A percentile compares a stretch with the other conserved stretches of the same genome.
Evolutionary conservation across 2,888 invertebrate species (phyloP).

Genomic region (Creontiades dilutus): DNA sequence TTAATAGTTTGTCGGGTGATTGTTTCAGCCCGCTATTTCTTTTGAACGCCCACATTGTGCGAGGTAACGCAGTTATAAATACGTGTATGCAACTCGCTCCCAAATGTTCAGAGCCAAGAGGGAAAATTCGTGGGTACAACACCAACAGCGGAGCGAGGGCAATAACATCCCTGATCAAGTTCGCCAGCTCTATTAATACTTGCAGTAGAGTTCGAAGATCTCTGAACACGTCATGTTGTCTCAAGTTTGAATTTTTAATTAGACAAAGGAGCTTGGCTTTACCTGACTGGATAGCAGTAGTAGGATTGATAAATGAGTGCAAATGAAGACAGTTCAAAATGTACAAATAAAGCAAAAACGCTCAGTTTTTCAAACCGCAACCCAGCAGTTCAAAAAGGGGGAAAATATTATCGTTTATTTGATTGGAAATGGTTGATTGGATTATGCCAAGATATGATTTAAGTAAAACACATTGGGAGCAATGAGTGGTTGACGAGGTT

Average conservation of each 20-base stretch:
- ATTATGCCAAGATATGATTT: no score
- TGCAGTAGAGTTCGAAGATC: background rate
- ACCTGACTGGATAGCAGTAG: no score
- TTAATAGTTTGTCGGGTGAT: background rate
- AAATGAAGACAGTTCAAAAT: no score
- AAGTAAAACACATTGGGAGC: no score
- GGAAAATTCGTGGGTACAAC: background rate
- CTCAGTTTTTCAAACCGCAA: no score
- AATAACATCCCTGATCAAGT: constrained; percentile 6
- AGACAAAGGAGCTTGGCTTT: no score
- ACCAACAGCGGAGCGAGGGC: background rate
- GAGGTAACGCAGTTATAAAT: constrained; percentile 10
- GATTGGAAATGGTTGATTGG: no score
- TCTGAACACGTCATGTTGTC: background rate
- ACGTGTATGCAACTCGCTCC: background rate
- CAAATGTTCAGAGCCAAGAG: background rate
- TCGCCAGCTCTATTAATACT: constrained; percentile 1
- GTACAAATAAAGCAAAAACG: no score
- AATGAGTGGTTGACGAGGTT: no score
- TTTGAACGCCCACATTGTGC: background rate
- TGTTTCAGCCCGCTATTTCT: background rate
- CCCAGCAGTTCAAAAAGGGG: no score
- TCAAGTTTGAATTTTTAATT: background rate
- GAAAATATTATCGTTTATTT: no score
- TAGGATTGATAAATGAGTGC: no score